phyloP scores from a whole-genome alignment of 2,113 vertebrate species.

The Pitta sordida region DNA sequence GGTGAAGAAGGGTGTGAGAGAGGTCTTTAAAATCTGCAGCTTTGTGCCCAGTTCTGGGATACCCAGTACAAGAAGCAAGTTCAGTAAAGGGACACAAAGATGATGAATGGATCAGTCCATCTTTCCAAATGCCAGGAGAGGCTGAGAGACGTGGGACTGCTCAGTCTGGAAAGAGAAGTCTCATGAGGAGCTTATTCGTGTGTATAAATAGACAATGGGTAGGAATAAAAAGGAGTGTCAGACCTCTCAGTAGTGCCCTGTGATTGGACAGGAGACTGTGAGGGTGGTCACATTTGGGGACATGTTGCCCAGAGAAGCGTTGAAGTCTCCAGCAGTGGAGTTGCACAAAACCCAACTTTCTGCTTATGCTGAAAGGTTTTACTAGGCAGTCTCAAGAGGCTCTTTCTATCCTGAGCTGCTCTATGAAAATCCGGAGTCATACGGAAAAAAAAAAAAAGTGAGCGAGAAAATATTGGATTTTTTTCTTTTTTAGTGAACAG shows the following conservation, averaged over 20 bases:
- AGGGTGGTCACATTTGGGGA: not conserved
- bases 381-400: not conserved
- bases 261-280: not conserved
- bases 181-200: fast-evolving
- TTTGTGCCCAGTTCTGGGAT: not conserved
- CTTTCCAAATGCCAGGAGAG: not conserved
- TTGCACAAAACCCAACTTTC: not conserved
- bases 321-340: not conserved
- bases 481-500: not conserved
- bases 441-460: not conserved
- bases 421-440: not conserved
- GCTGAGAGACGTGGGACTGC: not conserved
- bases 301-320: not conserved
- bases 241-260: not conserved
- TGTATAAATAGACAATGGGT: not conserved
- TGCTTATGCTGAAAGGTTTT: not conserved
- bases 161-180: not conserved
- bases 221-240: not conserved
- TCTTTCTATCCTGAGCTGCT: not conserved
- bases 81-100: not conserved
- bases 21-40: not conserved
- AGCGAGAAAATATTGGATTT: not conserved
- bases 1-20: not conserved
- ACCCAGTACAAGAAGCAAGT: not conserved
- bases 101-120: not conserved